Evolutionary conservation across 35 echinoderm and acorn worm species (phyloP), one percentile per base, ranked within the genome.

Genomic region (Chiridota heheva): DNA sequence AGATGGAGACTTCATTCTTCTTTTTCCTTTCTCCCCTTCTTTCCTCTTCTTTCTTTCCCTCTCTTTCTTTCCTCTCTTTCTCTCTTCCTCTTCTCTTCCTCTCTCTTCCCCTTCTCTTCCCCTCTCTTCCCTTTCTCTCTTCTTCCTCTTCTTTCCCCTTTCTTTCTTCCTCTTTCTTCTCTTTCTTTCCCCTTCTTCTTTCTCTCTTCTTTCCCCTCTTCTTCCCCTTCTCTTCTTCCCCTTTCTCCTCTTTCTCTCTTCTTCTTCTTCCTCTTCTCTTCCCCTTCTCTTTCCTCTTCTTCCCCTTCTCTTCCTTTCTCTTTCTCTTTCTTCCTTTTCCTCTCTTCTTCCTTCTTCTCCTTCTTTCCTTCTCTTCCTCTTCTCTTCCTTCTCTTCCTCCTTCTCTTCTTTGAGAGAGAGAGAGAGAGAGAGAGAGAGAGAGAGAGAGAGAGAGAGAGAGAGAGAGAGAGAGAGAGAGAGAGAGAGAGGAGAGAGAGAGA

Each of bases 361-460:
- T 61, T 20, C n/a, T 44, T 72, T 26, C n/a, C 33, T 39, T 20
- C 39, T 72, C 69, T 72, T 22, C 39, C 38, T 43, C 35, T 72
- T 3, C 48, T 44, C 39, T 18, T 39, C 29, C 2, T 4, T n/a
- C 48, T 44, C 27, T 42, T 29, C 29, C n/a, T 40, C 32, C 69
- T 15, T 39, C 39, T 43, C 13, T 44, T 41, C 25, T 69, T n/a
- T n/a, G n/a, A n/a, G n/a, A n/a, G n/a, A n/a, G n/a, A n/a, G n/a
- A n/a, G n/a, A n/a, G n/a, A n/a, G 4, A 60, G 4, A 6, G 12
- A 35, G 2, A 65, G 33, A 7, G 26, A n/a, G n/a, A n/a, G n/a
- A n/a, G n/a, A n/a, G n/a, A n/a, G n/a, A n/a, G n/a, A n/a, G n/a
- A n/a, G n/a, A n/a, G n/a, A n/a, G n/a, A n/a, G n/a, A n/a, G n/a